Evolutionary conservation across 2,888 invertebrate species (phyloP).

Genomic region (Erynnis tages): DNA sequence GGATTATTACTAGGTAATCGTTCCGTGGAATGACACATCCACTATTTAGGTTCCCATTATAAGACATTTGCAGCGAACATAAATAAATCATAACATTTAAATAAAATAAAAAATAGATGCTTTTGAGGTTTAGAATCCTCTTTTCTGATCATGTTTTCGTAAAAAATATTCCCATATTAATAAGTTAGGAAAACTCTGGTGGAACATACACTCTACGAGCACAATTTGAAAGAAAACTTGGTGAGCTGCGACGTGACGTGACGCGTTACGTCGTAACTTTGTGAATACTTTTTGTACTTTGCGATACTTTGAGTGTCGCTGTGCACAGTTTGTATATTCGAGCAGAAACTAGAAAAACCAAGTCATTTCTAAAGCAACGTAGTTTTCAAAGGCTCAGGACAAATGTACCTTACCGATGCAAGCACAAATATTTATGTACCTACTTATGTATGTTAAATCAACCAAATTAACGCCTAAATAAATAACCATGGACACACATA

Average conservation of each 20-base stretch:
- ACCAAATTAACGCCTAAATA: no score
- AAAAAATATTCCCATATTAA: conserved; percentile 5
- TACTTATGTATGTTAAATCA: no score
- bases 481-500: no score
- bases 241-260: conserved; percentile 14
- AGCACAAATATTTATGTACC: no score
- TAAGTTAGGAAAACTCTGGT: neutral
- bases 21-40: no score
- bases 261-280: conserved; percentile 13
- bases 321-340: conserved; percentile 2
- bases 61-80: no score
- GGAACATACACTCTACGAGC: neutral
- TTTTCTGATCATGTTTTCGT: neutral
- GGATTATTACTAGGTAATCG: no score
- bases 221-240: conserved; percentile 35
- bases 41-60: no score
- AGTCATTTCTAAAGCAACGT: neutral
- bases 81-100: no score
- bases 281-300: conserved; percentile 20
- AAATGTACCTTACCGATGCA: no score
- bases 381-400: no score
- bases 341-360: conserved; percentile 1
- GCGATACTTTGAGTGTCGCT: conserved; percentile 12
- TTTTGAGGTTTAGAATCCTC: neutral
- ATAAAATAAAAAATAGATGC: no score